Conservation (phyloP, 2,888 invertebrate genomes). For the Orthosia gothica region DNA sequence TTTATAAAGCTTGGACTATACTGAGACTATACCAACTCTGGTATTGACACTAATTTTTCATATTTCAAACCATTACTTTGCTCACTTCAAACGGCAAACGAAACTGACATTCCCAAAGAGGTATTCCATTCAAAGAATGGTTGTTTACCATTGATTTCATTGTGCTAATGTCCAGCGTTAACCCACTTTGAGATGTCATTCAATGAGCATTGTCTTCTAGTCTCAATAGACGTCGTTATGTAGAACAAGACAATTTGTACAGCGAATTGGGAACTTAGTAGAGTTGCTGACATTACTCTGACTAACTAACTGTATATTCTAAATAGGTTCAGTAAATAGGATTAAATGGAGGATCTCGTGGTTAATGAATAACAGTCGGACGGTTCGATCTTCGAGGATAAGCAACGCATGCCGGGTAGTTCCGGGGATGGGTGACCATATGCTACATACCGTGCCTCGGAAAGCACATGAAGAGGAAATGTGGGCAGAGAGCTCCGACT, state of each 20-base stretch:
- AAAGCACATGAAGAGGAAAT: too few species aligned
- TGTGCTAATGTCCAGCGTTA: conserved; percentile 48
- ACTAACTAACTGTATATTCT: neutral
- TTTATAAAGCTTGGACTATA: neutral
- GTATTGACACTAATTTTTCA: neutral
- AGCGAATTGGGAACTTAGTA: conserved; percentile 20
- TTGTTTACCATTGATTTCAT: conserved; percentile 47
- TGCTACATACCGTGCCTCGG: too few species aligned
- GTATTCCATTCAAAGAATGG: conserved; percentile 27
- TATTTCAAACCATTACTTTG: conserved; percentile 19
- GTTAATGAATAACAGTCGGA: too few species aligned
- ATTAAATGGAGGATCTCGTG: neutral
- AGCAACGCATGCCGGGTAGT: too few species aligned
- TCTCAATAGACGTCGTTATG: conserved; percentile 47
- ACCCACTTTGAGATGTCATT: conserved; percentile 49
- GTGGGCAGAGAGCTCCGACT: too few species aligned
- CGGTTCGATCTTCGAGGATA: too few species aligned
- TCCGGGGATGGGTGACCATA: too few species aligned
- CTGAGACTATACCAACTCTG: neutral
- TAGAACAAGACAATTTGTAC: conserved; percentile 49
- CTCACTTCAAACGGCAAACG: neutral
- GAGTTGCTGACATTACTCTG: conserved; percentile 17
- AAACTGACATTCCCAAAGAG: conserved; percentile 9
- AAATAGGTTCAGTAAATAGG: conserved; percentile 1
- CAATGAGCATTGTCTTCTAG: conserved; percentile 53